A percentile compares a stretch with the other conserved stretches of the same genome.
phyloP scores from a whole-genome alignment of 1,140 invertebrate genomes.

The Nymphalis io region DNA sequence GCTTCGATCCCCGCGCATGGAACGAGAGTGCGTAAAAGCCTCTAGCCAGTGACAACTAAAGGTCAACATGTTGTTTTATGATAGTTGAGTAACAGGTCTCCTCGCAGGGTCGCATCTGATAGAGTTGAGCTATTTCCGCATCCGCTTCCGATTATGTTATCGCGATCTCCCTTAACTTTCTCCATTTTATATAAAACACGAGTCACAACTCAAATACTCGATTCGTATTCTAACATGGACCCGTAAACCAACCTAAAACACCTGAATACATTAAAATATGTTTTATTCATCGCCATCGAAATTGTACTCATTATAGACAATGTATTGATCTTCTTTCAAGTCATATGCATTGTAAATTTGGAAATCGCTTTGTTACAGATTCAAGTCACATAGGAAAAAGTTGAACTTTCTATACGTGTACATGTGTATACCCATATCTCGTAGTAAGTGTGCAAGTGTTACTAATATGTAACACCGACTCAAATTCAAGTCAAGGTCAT shows the following conservation, averaged over 20 bases:
- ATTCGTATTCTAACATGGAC: neutral
- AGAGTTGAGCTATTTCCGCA: conserved; percentile 51
- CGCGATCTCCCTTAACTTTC: conserved; percentile 56
- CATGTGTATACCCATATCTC: neutral
- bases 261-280: neutral
- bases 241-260: neutral
- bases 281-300: conserved; percentile 24
- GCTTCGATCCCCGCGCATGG: conserved; percentile 25
- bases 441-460: conserved; percentile 33
- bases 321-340: conserved; percentile 25
- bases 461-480: conserved; percentile 62
- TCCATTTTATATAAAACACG: conserved; percentile 56
- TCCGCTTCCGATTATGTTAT: conserved; percentile 63
- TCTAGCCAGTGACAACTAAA: conserved; percentile 47
- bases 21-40: conserved; percentile 43
- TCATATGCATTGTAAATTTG: conserved; percentile 42
- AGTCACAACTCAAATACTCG: neutral
- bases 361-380: conserved; percentile 46
- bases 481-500: conserved; percentile 53
- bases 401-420: conserved; percentile 63
- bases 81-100: conserved; percentile 65
- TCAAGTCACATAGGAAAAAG: conserved; percentile 67
- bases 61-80: conserved; percentile 60
- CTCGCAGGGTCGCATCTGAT: conserved; percentile 63
- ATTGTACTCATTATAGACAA: conserved; percentile 33